Evolutionary conservation across 2,113 vertebrate species (phyloP).

Genomic region (Halichoeres trimaculatus): DNA sequence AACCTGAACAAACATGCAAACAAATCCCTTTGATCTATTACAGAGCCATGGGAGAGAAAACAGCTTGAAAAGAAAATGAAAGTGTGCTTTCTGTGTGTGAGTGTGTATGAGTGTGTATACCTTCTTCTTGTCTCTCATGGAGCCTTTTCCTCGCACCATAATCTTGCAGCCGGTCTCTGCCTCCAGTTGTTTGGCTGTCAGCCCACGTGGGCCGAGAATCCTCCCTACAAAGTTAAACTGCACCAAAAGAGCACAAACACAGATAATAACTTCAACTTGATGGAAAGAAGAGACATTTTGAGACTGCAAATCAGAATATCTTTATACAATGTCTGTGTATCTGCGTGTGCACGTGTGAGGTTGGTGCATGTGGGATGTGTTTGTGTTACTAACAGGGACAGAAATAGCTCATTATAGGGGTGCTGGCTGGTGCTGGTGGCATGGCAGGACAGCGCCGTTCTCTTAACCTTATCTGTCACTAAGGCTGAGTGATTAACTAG

Average conservation of each 20-base stretch:
- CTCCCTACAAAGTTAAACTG: constrained; percentile 99
- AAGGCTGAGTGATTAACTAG: constrained; percentile 85
- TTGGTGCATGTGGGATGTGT: constrained; percentile 56
- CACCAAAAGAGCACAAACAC: constrained; percentile 24
- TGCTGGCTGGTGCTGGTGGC: constrained; percentile 66
- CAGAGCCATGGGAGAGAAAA: neutral
- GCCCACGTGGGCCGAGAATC: constrained; percentile 97
- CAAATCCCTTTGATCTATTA: neutral
- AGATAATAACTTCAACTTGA: neutral
- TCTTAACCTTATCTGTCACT: constrained; percentile 91
- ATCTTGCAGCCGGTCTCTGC: constrained; percentile 99
- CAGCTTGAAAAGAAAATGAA: neutral
- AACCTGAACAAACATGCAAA: neutral
- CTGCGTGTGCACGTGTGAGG: constrained; percentile 9
- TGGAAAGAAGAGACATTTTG: neutral
- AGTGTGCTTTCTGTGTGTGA: neutral
- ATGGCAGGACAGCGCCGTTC: constrained; percentile 74
- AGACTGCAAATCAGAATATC: neutral
- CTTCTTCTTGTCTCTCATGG: constrained; percentile 99
- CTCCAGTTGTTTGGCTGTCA: constrained; percentile 98
- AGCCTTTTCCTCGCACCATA: constrained; percentile 99
- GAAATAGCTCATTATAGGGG: constrained; percentile 79
- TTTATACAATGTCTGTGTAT: constrained; percentile 17
- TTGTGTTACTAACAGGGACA: constrained; percentile 62
- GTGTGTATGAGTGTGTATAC: constrained; percentile 73